Conservation (phyloP, 2,888 invertebrate species). For the Reticulitermes lucifugus region DNA sequence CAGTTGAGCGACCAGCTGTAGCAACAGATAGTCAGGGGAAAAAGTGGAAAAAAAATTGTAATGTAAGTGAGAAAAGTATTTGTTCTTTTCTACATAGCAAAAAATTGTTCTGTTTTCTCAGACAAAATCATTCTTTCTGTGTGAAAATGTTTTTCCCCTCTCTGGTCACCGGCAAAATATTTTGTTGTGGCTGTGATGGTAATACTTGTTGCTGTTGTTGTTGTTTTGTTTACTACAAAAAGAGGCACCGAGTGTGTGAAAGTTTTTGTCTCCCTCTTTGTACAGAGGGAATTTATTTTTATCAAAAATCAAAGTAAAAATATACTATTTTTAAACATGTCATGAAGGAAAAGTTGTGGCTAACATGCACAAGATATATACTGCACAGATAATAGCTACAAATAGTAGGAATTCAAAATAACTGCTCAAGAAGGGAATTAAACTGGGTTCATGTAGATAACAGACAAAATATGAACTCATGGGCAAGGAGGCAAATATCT, state of each 20-base stretch:
- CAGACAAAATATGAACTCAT: conserved; percentile 12
- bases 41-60: conserved; percentile 67
- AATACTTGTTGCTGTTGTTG: conserved; percentile 28
- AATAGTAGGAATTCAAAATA: conserved; percentile 5
- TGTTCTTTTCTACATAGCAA: conserved; percentile 53
- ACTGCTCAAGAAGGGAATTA: conserved; percentile 5
- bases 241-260: conserved; percentile 38
- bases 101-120: conserved; percentile 52
- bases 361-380: conserved; percentile 49
- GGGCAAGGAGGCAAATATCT: not conserved
- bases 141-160: conserved; percentile 50
- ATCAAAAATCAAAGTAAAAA: conserved; percentile 48
- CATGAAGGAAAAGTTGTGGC: conserved; percentile 41
- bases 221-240: conserved; percentile 42
- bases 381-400: conserved; percentile 42
- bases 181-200: conserved; percentile 40
- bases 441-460: conserved; percentile 1
- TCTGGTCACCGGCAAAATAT: conserved; percentile 48
- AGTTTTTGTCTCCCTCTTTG: conserved; percentile 25
- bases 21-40: conserved; percentile 76
- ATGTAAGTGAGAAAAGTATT: conserved; percentile 58
- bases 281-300: conserved; percentile 20
- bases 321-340: conserved; percentile 36
- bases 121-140: conserved; percentile 46
- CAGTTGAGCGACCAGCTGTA: conserved; percentile 76